Conservation (phyloP, 2,797 vertebrate species). For the Pterois miles region DNA sequence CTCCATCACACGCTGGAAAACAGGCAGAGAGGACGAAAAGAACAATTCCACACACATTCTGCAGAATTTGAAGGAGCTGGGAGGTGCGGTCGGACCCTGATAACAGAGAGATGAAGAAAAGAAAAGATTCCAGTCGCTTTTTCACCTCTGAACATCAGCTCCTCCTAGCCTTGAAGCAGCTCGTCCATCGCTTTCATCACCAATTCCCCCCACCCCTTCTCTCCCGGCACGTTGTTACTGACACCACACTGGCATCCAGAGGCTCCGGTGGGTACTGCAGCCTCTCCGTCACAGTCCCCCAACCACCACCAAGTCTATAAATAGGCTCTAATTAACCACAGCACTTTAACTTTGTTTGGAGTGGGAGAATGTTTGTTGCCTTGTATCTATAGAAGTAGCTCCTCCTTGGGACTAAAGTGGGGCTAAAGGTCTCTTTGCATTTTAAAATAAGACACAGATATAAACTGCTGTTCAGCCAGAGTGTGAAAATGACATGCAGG, state of each 20-base stretch:
- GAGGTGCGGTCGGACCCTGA: conserved; percentile 31
- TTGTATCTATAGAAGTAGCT: conserved; percentile 54
- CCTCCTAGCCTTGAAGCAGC: conserved; percentile 55
- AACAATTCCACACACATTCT: conserved; percentile 19
- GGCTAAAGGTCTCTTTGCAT: conserved; percentile 17
- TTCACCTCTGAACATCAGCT: conserved; percentile 55
- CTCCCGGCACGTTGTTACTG: conserved; percentile 49
- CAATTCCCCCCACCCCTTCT: conserved; percentile 18
- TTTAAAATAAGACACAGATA: conserved; percentile 11
- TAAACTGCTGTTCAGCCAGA: neutral
- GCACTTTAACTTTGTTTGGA: conserved; percentile 55
- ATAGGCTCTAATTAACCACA: conserved; percentile 66
- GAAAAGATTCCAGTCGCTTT: conserved; percentile 55
- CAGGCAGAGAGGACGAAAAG: conserved; percentile 46
- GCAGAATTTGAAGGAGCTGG: conserved; percentile 28
- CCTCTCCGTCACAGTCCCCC: neutral
- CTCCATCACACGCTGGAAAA: conserved; percentile 67
- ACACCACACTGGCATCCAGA: conserved; percentile 83
- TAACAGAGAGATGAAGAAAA: conserved; percentile 52
- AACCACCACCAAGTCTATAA: conserved; percentile 45
- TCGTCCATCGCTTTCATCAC: conserved; percentile 56
- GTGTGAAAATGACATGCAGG: neutral
- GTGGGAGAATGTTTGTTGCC: conserved; percentile 50
- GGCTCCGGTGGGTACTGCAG: conserved; percentile 51
- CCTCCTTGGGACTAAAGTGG: conserved; percentile 33